Base-by-base conservation (phyloP, 2,113 vertebrate genomes). In the Mionectes macconnelli region DNA sequence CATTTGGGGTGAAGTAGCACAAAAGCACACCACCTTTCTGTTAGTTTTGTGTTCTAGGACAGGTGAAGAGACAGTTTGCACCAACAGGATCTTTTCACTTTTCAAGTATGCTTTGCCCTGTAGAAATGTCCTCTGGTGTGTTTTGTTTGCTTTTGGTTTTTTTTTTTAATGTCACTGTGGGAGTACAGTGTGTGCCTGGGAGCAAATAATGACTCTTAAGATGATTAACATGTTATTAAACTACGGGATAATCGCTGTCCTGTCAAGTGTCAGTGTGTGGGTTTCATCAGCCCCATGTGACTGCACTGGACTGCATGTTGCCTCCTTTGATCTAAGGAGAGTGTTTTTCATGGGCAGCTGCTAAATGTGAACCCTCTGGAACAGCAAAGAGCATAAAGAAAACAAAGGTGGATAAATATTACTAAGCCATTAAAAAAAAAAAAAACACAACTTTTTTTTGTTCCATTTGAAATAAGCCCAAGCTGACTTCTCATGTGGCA, bases 221-320 rank as follows among this genome's bases (percentile, higher is more conserved):
- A 78, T 90, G 95, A 82, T 97, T 97, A 97, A 90, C 75, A 79
- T 93, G 92, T 88, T 95, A 97, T 97, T 95, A 95, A 97, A 96
- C 66, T 78, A 70, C 2, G 4, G 92, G 74, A 96, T 96, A 97
- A 97, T 97, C 66, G 2, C 90, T 96, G 86, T 84, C 72, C 78
- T 90, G 87, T 93, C 91, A 81, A 91, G 89, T 95, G 94, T 94
- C 90, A 92, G 87, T 22, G 53, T 0, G 3, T 80, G 90, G 86
- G 60, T 94, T 90, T 95, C 95, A 96, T 83, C 62, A 88, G 39
- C n/a, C 44, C 79, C 72, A 70, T 33, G 82, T 95, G 89, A 87
- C 89, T 82, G 57, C 12, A 2, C 39, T 67, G 52, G 84, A 40
- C 64, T 87, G 66, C 45, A 77, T 56, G 25, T 25, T 89, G 62